phyloP scores from a whole-genome alignment of 53 echinoderm and acorn worm species.

The Temnopleurus reevesii region DNA sequence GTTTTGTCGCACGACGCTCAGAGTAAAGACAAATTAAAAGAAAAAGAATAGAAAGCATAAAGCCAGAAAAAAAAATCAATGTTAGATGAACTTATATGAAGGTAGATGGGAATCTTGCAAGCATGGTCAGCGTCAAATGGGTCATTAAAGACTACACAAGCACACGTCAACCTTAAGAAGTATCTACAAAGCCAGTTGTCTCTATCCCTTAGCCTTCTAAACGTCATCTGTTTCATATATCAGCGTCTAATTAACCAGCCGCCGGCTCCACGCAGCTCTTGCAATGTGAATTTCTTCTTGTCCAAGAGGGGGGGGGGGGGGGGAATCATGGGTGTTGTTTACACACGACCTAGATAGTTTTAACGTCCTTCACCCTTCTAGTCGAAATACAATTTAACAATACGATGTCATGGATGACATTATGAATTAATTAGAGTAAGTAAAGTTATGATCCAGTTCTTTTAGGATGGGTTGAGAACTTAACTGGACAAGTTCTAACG shows the following conservation, averaged over 20 bases:
- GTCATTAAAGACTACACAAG: background rate
- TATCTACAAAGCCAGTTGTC: conserved; percentile 6
- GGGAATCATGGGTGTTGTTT: background rate
- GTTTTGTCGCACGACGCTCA: too few species aligned
- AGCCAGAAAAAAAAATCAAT: too few species aligned
- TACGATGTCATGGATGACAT: too few species aligned
- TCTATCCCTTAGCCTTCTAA: background rate
- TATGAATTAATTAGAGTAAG: too few species aligned
- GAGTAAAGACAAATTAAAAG: too few species aligned
- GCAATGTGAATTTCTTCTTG: conserved; percentile 5
- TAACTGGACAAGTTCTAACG: too few species aligned
- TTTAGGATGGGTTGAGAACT: too few species aligned
- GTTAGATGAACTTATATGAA: too few species aligned
- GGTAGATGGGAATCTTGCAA: too few species aligned
- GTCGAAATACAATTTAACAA: background rate
- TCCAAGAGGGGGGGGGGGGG: too few species aligned
- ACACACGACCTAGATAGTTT: background rate
- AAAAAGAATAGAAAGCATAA: too few species aligned
- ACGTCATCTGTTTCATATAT: conserved; percentile 10
- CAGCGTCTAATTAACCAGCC: conserved; percentile 19
- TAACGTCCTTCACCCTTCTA: background rate
- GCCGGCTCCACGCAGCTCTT: conserved; percentile 7
- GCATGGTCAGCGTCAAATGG: background rate
- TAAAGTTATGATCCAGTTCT: too few species aligned
- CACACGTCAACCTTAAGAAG: background rate